Evolutionary conservation across 64 coral and sea anemone species (phyloP).

Genomic region (Exaiptasia diaphana): DNA sequence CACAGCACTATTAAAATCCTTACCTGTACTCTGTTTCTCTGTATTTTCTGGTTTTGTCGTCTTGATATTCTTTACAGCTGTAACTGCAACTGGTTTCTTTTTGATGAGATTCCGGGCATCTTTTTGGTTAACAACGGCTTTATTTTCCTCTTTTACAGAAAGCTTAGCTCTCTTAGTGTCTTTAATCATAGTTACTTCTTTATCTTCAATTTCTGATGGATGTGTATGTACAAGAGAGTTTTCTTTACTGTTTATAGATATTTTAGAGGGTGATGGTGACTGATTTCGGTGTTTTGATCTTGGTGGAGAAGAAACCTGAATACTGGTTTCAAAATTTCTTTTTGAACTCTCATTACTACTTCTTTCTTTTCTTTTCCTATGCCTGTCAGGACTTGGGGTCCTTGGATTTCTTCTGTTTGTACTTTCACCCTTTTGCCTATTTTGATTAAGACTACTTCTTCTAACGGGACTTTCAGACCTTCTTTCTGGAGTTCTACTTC

Average conservation of each 20-base stretch:
- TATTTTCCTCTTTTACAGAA: neutral
- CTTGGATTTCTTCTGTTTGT: neutral
- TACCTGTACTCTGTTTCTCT: no score
- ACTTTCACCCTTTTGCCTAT: neutral
- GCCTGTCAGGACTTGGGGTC: no score
- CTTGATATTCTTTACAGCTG: no score
- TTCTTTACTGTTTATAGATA: neutral
- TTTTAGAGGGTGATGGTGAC: neutral
- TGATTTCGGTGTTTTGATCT: no score
- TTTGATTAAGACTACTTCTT: neutral
- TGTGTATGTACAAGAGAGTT: neutral
- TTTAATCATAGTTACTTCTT: neutral
- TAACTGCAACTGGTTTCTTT: no score
- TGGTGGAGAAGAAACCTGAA: no score
- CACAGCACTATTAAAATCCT: no score
- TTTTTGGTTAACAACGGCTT: neutral
- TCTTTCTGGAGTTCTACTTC: neutral
- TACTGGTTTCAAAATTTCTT: neutral
- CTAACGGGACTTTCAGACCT: neutral
- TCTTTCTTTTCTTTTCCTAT: neutral
- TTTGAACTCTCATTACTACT: neutral
- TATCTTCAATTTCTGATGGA: neutral
- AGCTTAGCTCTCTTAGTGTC: neutral
- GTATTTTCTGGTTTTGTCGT: no score
- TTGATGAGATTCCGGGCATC: constrained; percentile 6